These are phyloP conservation scores for Scylla paramamosain DNA, from an alignment of 1,140 invertebrate species.

Conservation along the genomic window DNA sequence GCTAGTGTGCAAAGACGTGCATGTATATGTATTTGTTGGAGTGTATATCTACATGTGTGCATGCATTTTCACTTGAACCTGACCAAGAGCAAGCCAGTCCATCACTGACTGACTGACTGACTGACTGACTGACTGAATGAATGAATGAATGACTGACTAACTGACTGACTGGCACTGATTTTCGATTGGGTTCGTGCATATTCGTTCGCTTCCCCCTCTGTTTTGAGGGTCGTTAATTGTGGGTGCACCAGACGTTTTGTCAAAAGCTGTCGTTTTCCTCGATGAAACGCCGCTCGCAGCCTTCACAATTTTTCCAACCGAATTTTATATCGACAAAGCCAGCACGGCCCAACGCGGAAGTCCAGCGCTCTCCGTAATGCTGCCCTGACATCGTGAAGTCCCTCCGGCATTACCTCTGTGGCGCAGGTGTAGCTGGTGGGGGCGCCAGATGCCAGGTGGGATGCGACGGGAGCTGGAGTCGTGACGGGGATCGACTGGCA, in stretches of 20 bases:
- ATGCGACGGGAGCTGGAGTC: too few species aligned
- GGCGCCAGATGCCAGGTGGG: too few species aligned
- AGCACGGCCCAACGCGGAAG: not conserved
- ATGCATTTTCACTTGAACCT: too few species aligned
- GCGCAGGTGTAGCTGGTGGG: too few species aligned
- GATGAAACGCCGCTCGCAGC: slow-evolving; percentile 31
- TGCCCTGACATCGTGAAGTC: too few species aligned
- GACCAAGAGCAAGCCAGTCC: too few species aligned
- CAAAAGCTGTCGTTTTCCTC: slow-evolving; percentile 43
- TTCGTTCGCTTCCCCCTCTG: not conserved
- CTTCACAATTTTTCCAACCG: slow-evolving; percentile 38
- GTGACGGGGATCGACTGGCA: too few species aligned
- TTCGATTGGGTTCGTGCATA: not conserved
- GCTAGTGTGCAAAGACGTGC: too few species aligned
- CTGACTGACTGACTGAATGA: not conserved
- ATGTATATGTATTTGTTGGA: too few species aligned
- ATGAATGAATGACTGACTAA: not conserved
- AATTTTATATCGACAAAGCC: slow-evolving; percentile 35
- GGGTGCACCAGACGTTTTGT: slow-evolving; percentile 40
- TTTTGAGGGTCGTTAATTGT: slow-evolving; percentile 29
- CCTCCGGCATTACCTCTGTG: too few species aligned
- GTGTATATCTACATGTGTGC: too few species aligned
- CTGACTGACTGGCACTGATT: not conserved
- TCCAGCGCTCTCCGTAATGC: too few species aligned
- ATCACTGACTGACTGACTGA: not conserved